Evolutionary conservation across 1,140 invertebrate genomes (phyloP), one percentile per base, ranked within the genome.

Genomic region (Mizuhopecten yessoensis): DNA sequence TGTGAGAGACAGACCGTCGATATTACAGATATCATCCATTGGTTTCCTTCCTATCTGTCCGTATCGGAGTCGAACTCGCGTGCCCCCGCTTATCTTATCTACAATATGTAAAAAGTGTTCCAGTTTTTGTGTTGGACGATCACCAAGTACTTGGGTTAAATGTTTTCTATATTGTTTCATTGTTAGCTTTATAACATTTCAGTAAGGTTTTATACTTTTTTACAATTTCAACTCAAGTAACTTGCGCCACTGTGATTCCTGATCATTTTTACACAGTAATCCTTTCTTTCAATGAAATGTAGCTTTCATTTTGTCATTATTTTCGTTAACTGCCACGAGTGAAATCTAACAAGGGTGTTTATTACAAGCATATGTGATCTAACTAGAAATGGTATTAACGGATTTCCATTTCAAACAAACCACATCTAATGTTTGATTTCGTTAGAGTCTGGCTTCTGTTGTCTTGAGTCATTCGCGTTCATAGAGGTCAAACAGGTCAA

Each of bases 101-200:
- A 75, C 57, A n/a, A 75, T 45, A 45, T 75, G 57, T 75, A 75
- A 1, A 75, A 75, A 29, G 23, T 75, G 57, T 75, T 75, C 57
- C 23, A n/a, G 23, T n/a, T 75, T 75, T 75, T 75, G 57, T 75
- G 57, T 75, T 75, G 57, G 57, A 75, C 57, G 23, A 29, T 75
- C 57, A 75, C 57, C 57, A 75, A 75, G 57, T 17, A n/a, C n/a
- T 39, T 39, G 36, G 36, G 36, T 20, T n/a, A 57, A 57, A 2
- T 75, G 23, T 29, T 75, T 23, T 75, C 57, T n/a, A 5, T n/a
- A 7, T 1, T 75, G 57, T 75, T 75, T 1, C n/a, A 17, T 29
- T 75, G 57, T 75, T 75, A 75, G 57, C 57, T 75, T 75, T 75
- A n/a, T n/a, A 75, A 75, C 9, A 17, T 29, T 17, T 45, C 5